Evolutionary conservation across 2,113 vertebrate genomes (phyloP).

Genomic region (Pseudopipra pipra): DNA sequence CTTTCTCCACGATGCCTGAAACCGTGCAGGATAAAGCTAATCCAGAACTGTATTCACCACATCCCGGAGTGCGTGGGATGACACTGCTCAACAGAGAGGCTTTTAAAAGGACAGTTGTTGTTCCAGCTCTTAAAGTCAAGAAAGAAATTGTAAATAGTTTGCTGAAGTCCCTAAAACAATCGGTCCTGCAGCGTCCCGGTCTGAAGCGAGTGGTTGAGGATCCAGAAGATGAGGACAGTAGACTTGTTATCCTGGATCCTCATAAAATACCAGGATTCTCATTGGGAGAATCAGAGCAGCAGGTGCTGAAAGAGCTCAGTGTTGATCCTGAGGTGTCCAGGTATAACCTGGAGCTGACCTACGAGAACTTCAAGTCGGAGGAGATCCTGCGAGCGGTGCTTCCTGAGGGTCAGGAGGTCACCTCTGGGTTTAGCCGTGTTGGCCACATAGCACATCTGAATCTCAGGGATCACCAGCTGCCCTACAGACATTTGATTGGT

Average conservation of each 20-base stretch:
- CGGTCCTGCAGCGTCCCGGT: slow-evolving; percentile 82
- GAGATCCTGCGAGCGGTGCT: slow-evolving; percentile 93
- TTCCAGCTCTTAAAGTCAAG: slow-evolving; percentile 86
- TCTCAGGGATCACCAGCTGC: slow-evolving; percentile 92
- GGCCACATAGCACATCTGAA: slow-evolving; percentile 97
- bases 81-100: slow-evolving; percentile 84
- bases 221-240: slow-evolving; percentile 68
- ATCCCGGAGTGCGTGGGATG: slow-evolving; percentile 88
- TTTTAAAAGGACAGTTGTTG: slow-evolving; percentile 83
- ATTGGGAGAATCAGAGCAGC: slow-evolving; percentile 76
- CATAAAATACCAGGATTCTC: slow-evolving; percentile 70
- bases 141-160: slow-evolving; percentile 78
- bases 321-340: slow-evolving; percentile 75
- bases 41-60: slow-evolving; percentile 79
- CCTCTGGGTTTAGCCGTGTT: slow-evolving; percentile 90
- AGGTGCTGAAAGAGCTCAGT: slow-evolving; percentile 74
- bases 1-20: slow-evolving; percentile 68
- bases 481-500: slow-evolving; percentile 92
- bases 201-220: slow-evolving; percentile 87
- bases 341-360: slow-evolving; percentile 84
- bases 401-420: slow-evolving; percentile 89
- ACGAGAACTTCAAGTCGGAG: slow-evolving; percentile 90
- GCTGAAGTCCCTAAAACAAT: slow-evolving; percentile 81
- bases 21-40: slow-evolving; percentile 30
- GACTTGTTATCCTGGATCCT: slow-evolving; percentile 87